A percentile compares a stretch with the other conserved stretches of the same genome.
phyloP scores from a whole-genome alignment of 2,888 invertebrate genomes.

The Philhelius pedissequus region DNA sequence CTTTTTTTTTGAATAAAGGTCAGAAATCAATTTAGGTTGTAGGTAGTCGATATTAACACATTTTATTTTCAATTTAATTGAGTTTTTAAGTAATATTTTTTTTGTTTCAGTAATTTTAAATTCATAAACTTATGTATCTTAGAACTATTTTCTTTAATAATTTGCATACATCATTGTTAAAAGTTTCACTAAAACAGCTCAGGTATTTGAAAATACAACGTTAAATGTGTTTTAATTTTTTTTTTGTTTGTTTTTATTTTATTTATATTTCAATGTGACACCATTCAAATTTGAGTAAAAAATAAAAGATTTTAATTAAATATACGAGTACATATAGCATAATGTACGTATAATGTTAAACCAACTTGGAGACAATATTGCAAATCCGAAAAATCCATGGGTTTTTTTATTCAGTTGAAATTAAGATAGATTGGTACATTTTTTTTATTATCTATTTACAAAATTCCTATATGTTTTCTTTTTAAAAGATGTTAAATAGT shows the following conservation, averaged over 20 bases:
- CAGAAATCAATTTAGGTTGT: conserved; percentile 22
- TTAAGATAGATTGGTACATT: not conserved
- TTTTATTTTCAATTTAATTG: conserved; percentile 64
- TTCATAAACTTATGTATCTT: conserved; percentile 53
- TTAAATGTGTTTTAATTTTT: conserved; percentile 2
- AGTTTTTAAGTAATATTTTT: conserved; percentile 36
- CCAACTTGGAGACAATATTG: conserved; percentile 40
- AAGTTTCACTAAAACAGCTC: conserved; percentile 46
- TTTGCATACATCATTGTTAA: conserved; percentile 22
- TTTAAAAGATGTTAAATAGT: not conserved
- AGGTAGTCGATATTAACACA: conserved; percentile 52
- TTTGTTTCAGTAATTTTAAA: conserved; percentile 34
- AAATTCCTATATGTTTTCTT: not conserved
- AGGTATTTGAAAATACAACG: conserved; percentile 49
- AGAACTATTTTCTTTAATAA: conserved; percentile 11
- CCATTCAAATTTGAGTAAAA: conserved; percentile 28
- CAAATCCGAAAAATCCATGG: conserved; percentile 6
- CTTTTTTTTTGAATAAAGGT: not conserved
- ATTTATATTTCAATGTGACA: conserved; percentile 11
- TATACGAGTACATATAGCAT: too few species aligned
- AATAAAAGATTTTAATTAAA: not conserved
- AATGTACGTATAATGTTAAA: not conserved
- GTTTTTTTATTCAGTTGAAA: conserved; percentile 10
- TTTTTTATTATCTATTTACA: conserved; percentile 36
- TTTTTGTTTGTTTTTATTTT: not conserved